Percentiles rank a stretch among this genome's conserved stretches.
These are phyloP conservation scores for Eupsittula cactorum DNA, from an alignment of 2,113 vertebrate species.

Conservation along the genomic window DNA sequence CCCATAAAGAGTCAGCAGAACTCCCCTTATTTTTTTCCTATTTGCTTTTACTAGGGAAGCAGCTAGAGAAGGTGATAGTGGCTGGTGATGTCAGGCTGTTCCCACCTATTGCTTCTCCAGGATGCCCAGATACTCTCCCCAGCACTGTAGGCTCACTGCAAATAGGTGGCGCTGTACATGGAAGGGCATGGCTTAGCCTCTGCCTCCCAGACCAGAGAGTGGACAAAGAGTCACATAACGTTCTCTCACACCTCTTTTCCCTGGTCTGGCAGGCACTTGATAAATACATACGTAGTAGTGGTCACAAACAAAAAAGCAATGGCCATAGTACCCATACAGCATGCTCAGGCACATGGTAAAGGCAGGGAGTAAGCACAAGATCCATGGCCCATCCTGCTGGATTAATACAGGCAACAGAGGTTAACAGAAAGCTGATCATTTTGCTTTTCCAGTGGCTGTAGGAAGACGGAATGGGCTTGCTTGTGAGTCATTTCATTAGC, in stretches of 20 bases:
- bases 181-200: neutral
- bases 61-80: neutral
- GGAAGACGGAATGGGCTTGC: neutral
- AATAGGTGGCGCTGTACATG: accelerated
- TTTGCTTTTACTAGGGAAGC: neutral
- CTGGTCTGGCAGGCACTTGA: neutral
- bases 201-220: neutral
- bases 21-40: neutral
- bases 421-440: neutral
- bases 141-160: neutral
- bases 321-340: accelerated
- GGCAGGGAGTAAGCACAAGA: too few species aligned
- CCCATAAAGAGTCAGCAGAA: neutral
- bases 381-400: neutral
- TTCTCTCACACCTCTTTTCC: neutral
- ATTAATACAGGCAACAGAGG: accelerated
- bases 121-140: neutral
- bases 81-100: neutral
- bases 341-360: neutral
- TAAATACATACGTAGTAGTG: accelerated
- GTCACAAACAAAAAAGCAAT: neutral
- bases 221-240: neutral
- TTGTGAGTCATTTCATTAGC: neutral
- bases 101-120: neutral
- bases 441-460: neutral